phyloP scores from a whole-genome alignment of 2,888 invertebrate species.

The Orchesellides sinensis region DNA sequence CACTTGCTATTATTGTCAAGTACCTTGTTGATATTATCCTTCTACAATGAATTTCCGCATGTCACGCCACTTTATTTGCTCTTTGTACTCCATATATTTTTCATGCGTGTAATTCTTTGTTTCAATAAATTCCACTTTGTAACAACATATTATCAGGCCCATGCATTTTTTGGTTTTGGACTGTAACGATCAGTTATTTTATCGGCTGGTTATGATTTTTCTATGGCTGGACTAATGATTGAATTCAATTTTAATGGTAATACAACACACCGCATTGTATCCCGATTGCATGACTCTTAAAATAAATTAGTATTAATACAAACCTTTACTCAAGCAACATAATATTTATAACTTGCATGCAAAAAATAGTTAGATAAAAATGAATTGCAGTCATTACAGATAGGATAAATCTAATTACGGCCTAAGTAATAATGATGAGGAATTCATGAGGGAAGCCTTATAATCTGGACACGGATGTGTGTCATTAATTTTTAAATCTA shows the following conservation, averaged over 20 bases:
- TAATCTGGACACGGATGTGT: not conserved
- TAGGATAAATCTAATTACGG: slow-evolving; percentile 19
- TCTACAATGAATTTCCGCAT: slow-evolving; percentile 27
- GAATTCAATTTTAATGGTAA: slow-evolving; percentile 1
- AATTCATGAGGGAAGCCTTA: not conserved
- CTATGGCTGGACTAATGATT: slow-evolving; percentile 24
- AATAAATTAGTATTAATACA: too few relatives aligned
- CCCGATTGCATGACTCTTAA: too few relatives aligned
- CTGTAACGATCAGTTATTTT: too few relatives aligned
- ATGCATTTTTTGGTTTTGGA: too few relatives aligned
- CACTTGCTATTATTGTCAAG: slow-evolving; percentile 23
- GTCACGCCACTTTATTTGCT: slow-evolving; percentile 21
- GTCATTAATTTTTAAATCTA: slow-evolving; percentile 20
- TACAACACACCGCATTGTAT: too few relatives aligned
- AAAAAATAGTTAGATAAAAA: too few relatives aligned
- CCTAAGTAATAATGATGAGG: slow-evolving; percentile 6
- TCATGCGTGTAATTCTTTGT: not conserved
- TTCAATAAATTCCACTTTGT: not conserved
- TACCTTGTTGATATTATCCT: slow-evolving; percentile 24
- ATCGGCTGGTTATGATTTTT: not conserved
- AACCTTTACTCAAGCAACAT: too few relatives aligned
- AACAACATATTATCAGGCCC: too few relatives aligned
- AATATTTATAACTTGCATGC: too few relatives aligned
- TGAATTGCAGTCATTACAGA: too few relatives aligned
- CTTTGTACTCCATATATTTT: slow-evolving; percentile 22